phyloP scores from a whole-genome alignment of 1,140 invertebrate species.

The Magallana angulata region DNA sequence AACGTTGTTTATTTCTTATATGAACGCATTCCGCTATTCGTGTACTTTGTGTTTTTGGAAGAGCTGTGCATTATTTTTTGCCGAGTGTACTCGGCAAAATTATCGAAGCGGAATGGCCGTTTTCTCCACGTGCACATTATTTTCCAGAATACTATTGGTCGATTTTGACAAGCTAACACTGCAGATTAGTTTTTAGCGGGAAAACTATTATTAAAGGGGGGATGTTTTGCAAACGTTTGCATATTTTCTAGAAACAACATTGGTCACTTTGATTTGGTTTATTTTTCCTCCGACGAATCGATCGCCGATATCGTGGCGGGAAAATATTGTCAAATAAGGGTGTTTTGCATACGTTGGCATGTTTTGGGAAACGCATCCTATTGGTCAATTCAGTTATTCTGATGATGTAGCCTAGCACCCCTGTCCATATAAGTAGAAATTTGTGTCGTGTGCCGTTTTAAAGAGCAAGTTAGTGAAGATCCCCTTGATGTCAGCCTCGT shows the following conservation, averaged over 20 bases:
- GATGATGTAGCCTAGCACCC: not conserved
- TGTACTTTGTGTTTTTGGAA: not conserved
- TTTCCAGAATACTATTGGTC: too few relatives aligned
- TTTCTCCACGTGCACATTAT: not conserved
- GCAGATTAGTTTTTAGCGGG: too few relatives aligned
- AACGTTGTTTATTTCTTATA: too few relatives aligned
- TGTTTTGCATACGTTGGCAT: too few relatives aligned
- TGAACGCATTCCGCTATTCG: not conserved
- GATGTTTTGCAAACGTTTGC: too few relatives aligned
- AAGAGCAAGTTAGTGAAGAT: too few relatives aligned
- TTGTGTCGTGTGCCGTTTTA: too few relatives aligned
- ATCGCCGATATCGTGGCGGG: too few relatives aligned
- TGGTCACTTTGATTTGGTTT: not conserved
- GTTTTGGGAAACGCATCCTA: not conserved
- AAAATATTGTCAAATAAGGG: too few relatives aligned
- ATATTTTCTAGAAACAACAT: not conserved
- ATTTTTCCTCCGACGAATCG: not conserved
- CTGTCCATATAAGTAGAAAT: not conserved
- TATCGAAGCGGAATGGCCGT: too few relatives aligned
- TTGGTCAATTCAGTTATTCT: not conserved
- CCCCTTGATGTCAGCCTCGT: not conserved
- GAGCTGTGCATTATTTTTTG: not conserved
- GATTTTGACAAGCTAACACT: too few relatives aligned
- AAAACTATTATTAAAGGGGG: too few relatives aligned
- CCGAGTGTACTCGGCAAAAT: not conserved